Evolutionary conservation across 2,888 invertebrate genomes (phyloP), one percentile per base, ranked within the genome.

Genomic region (Hermaeophaga mercurialis): DNA sequence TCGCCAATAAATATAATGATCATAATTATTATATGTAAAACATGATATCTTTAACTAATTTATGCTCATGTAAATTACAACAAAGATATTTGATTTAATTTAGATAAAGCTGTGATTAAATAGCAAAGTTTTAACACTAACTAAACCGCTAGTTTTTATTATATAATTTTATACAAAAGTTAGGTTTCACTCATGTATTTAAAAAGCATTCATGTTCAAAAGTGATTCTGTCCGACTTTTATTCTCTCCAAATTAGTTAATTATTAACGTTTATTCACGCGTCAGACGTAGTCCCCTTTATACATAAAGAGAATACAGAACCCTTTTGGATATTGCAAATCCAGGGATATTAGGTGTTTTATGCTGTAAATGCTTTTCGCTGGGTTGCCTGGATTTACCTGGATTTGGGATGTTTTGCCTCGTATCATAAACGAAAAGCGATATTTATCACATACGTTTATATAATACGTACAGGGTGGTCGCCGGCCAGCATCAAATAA

Each of bases 261-360:
- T 48, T 48, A 48, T 48, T 38, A 48, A 48, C 28, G 38, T 48
- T 26, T 15, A 15, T 17, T 48, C 48, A 24, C 48, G 36, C 24
- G 36, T 24, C 48, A 38, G 48, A 12, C 17, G 36, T 24, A 26
- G 24, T 48, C 38, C 38, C 26, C 24, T 48, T n/a, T n/a, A n/a
- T 46, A 38, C 15, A 38, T 38, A 36, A 36, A 36, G 48, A 38
- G 48, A 48, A 48, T 38, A 48, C 17, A 15, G 17, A 36, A 38
- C 48, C 26, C 15, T 48, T 48, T 48, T 36, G 24, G 48, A 22
- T 38, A 8, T 22, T 48, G 48, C 38, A 48, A 48, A 48, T 48
- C 48, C 48, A 7, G 12, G 48, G 24, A 48, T 36, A 48, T 48
- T 14, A 26, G 48, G 38, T 48, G 38, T 38, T 36, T 48, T 48